A percentile compares a stretch with the other conserved stretches of the same genome.
Conservation (phyloP, 2,888 invertebrate genomes). For the Ormyrus nitidulus region DNA sequence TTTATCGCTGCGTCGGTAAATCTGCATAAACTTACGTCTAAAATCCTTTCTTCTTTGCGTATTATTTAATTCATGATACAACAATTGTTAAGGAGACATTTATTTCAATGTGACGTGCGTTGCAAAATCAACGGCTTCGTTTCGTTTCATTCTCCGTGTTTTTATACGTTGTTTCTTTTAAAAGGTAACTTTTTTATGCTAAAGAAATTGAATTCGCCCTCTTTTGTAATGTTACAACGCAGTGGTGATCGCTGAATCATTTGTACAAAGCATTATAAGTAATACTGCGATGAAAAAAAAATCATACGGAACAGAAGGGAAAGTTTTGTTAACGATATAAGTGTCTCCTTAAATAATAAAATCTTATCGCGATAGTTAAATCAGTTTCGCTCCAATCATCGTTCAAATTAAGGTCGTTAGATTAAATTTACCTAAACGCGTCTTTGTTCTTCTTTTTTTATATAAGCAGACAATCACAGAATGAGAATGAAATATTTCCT, state of each 20-base stretch:
- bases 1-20: slow-evolving; percentile 43
- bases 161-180: slow-evolving; percentile 17
- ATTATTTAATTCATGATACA: slow-evolving; percentile 61
- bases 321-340: slow-evolving; percentile 35
- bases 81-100: slow-evolving; percentile 63
- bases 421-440: slow-evolving; percentile 68
- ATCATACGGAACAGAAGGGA: slow-evolving; percentile 20
- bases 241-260: slow-evolving; percentile 24
- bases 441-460: slow-evolving; percentile 53
- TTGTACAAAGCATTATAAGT: slow-evolving; percentile 43
- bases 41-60: slow-evolving; percentile 61
- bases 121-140: slow-evolving; percentile 32
- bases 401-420: slow-evolving; percentile 59
- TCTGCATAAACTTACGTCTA: slow-evolving; percentile 57
- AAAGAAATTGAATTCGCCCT: slow-evolving; percentile 18
- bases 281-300: slow-evolving; percentile 34
- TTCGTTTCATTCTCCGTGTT: slow-evolving; percentile 17
- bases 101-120: slow-evolving; percentile 40
- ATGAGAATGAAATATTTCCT: slow-evolving; percentile 70
- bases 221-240: background rate
- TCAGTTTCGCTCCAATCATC: slow-evolving; percentile 46
- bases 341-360: slow-evolving; percentile 56
- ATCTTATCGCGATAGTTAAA: slow-evolving; percentile 44
- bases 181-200: slow-evolving; percentile 13
- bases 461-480: slow-evolving; percentile 72